Evolutionary conservation across 1,140 invertebrate species (phyloP).

Genomic region (Glomeris maerens): DNA sequence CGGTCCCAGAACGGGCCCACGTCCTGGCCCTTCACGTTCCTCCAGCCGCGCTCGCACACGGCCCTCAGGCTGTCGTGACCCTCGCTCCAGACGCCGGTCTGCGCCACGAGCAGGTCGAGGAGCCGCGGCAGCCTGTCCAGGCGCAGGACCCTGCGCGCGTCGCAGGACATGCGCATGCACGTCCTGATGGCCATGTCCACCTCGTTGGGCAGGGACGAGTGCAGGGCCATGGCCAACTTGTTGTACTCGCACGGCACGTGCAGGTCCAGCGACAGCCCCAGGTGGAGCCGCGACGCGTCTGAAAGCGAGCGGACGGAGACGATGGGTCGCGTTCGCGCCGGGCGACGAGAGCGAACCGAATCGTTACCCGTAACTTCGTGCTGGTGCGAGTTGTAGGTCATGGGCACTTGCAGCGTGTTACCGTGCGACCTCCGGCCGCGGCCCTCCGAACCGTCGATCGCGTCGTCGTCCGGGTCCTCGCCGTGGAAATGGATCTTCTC

Average conservation of each 20-base stretch:
- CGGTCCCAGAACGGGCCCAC: constrained; percentile 28
- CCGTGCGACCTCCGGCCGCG: constrained; percentile 51
- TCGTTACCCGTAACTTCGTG: constrained; percentile 57
- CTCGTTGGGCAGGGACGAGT: constrained; percentile 93
- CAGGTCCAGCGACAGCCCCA: constrained; percentile 51
- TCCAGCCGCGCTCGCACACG: constrained; percentile 22
- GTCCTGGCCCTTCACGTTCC: constrained; percentile 19
- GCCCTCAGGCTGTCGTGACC: constrained; percentile 36
- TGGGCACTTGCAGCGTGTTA: constrained; percentile 54
- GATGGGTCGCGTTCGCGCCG: no score
- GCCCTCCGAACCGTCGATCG: constrained; percentile 59
- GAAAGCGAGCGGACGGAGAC: no score
- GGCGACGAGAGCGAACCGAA: background rate
- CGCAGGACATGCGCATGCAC: constrained; percentile 84
- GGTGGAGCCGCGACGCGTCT: constrained; percentile 48
- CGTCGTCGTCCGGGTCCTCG: constrained; percentile 50
- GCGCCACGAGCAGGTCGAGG: constrained; percentile 73
- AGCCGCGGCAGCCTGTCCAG: constrained; percentile 68
- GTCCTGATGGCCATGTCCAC: constrained; percentile 97
- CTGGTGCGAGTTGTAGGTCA: constrained; percentile 66
- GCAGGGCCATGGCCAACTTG: constrained; percentile 68
- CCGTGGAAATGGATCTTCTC: constrained; percentile 72
- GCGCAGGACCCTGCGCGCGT: constrained; percentile 73
- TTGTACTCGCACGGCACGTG: constrained; percentile 70
- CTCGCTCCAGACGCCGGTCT: constrained; percentile 81